Base-by-base conservation (phyloP, 2,888 invertebrate genomes). In the Maniola hyperantus region DNA sequence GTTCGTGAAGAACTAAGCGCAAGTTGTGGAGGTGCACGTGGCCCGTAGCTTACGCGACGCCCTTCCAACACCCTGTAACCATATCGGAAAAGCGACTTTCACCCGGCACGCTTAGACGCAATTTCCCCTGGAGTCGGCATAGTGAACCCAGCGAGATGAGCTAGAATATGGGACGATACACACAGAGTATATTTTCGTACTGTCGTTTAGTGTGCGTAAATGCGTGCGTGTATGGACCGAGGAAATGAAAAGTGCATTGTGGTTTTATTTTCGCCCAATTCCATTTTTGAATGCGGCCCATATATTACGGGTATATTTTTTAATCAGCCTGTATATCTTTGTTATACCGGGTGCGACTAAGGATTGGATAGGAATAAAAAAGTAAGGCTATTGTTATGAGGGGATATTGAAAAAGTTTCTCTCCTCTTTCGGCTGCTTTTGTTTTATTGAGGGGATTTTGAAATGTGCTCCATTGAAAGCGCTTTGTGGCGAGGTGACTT, bases 1-100 rank as follows among this genome's bases (percentile, higher is more conserved):
- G 91, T 89, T 91, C 85, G 90, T 86, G 90, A 91, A 91, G 91
- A 92, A 92, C 91, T 82, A 82, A 82, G 84, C 91, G 91, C 89
- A 90, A 91, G 88, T 90, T 87, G 85, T 87, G 83, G 88, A 84
- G 83, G 83, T 85, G 90, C 91, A 92, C 91, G 91, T 92, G 91
- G 91, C 83, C 77, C 82, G 84, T 84, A 88, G 89, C 91, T 89
- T 90, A 90, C 88, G 85, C 88, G 87, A 84, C 90, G 90, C 91
- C 90, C 91, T 89, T 86, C 90, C 88, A 87, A 85, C 87, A 85
- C 83, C 85, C 69, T 79, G 13, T 78, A 73, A 77, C 77, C 79
- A 80, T 77, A 82, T 80, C 83, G 85, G 83, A 90, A 88, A 87
- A 84, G 83, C 82, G 83, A 88, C 91, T 90, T 88, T 90, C 88